phyloP scores from a whole-genome alignment of 2,888 invertebrate genomes.

The Eupsilia transversa region DNA sequence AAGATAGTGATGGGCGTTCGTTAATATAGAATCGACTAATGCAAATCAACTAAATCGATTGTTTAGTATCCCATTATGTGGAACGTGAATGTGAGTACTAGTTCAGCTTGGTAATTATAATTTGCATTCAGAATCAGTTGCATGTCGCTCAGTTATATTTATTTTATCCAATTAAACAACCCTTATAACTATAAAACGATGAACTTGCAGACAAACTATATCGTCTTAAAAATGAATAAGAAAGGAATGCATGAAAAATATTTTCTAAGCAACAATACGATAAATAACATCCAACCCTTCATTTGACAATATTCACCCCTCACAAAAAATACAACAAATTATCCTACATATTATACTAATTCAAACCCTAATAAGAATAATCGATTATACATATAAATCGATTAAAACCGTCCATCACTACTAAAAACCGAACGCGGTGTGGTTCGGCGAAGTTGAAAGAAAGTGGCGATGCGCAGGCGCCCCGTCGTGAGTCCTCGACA shows the following conservation, averaged over 20 bases:
- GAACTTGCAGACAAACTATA: neutral
- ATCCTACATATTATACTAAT: slow-evolving; percentile 55
- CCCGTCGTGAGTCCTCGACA: slow-evolving; percentile 82
- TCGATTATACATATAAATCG: slow-evolving; percentile 69
- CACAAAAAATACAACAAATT: slow-evolving; percentile 56
- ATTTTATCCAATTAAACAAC: neutral
- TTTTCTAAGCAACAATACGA: slow-evolving; percentile 35
- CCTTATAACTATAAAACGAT: neutral
- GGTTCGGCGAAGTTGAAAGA: slow-evolving; percentile 85
- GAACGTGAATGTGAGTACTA: slow-evolving; percentile 36
- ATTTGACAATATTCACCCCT: slow-evolving; percentile 32
- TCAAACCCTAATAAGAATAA: slow-evolving; percentile 64
- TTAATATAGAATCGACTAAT: slow-evolving; percentile 63
- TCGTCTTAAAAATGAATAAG: neutral
- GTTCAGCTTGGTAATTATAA: slow-evolving; percentile 38
- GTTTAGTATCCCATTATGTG: slow-evolving; percentile 51
- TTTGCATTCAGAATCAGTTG: slow-evolving; percentile 14
- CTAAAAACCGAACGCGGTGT: slow-evolving; percentile 62
- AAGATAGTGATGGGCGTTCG: slow-evolving; percentile 63
- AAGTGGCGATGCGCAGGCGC: slow-evolving; percentile 80
- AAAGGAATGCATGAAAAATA: neutral
- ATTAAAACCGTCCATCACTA: slow-evolving; percentile 72
- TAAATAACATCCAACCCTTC: slow-evolving; percentile 49
- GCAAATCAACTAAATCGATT: slow-evolving; percentile 61
- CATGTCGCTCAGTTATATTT: neutral